Base-by-base conservation (phyloP, 2,113 vertebrate species). In the Oncorhynchus gorbuscha region DNA sequence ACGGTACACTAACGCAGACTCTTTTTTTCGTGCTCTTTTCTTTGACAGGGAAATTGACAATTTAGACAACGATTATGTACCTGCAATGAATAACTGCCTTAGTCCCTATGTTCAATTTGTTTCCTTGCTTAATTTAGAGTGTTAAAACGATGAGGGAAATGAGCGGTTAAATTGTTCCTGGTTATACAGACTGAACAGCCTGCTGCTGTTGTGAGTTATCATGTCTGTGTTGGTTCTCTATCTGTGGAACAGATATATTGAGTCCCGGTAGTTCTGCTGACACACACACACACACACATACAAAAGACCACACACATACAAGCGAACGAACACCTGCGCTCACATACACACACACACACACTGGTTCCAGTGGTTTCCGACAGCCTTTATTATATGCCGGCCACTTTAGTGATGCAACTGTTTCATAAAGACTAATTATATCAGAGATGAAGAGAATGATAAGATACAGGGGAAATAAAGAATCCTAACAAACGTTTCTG, bases 381-480 rank as follows among this genome's bases (percentile, higher is more conserved):
- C 24, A 67, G 24, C 11, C 26, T 67, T 67, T 67, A 67, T 67
- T 67, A 30, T 26, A 67, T 32, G 24, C 26, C 70, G 18, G 82
- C 1, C 35, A 39, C 13, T 79, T 75, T 22, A 70, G 18, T 70
- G 69, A 45, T 49, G 20, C 49, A 48, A 49, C 20, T 24, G 69
- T 70, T 70, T 70, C 68, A 70, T 22, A 45, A 70, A 49, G 69
- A 71, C 48, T 55, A 67, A 26, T 73, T 85, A 86, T 80, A 30
- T 9, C 75, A 48, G 74, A 58, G 76, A 76, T 76, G n/a, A 55
- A 55, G 16, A 18, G 51, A 14, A 55, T 5, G 12, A 18, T 18
- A 3, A 55, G 51, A 18, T 16, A 55, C 49, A 55, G 5, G 12
- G 16, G 51, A 55, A 14, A 55, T 16, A 55, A 55, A 45, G 39